Evolutionary conservation across 2,113 vertebrate species (phyloP).

Genomic region (Okapia johnstoni): DNA sequence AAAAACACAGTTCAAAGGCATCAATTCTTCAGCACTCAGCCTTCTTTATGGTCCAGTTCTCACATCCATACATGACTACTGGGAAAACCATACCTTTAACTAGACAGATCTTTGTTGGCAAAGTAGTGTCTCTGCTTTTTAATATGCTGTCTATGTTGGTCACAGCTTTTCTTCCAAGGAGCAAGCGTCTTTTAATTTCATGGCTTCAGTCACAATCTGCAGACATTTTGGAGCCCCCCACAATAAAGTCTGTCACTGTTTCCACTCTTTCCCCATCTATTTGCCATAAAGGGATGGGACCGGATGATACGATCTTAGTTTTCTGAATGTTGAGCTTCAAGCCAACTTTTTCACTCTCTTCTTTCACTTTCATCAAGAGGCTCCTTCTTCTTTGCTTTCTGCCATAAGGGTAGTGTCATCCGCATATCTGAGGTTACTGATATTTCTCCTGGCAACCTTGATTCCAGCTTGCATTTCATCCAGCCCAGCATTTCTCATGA

Average conservation of each 20-base stretch:
- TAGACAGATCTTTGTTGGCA: background rate
- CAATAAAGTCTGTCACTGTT: background rate
- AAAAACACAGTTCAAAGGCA: background rate
- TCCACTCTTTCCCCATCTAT: background rate
- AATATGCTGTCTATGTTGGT: background rate
- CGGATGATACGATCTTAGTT: background rate
- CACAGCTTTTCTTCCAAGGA: background rate
- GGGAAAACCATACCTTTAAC: background rate
- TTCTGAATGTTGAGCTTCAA: background rate
- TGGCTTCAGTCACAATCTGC: background rate
- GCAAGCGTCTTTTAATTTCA: background rate
- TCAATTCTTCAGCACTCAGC: accelerated
- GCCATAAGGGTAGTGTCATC: background rate
- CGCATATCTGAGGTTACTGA: background rate
- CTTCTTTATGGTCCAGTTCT: background rate
- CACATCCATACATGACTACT: background rate
- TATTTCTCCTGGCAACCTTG: background rate
- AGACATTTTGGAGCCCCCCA: background rate
- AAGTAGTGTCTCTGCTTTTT: background rate
- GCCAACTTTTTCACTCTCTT: background rate
- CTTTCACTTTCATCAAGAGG: background rate
- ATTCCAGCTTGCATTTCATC: background rate
- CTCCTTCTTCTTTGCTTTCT: background rate
- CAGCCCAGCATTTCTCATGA: background rate
- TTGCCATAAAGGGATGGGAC: background rate